Evolutionary conservation across 2,113 vertebrate genomes (phyloP), one percentile per base, ranked within the genome.

Genomic region (Arothron firmamentum): DNA sequence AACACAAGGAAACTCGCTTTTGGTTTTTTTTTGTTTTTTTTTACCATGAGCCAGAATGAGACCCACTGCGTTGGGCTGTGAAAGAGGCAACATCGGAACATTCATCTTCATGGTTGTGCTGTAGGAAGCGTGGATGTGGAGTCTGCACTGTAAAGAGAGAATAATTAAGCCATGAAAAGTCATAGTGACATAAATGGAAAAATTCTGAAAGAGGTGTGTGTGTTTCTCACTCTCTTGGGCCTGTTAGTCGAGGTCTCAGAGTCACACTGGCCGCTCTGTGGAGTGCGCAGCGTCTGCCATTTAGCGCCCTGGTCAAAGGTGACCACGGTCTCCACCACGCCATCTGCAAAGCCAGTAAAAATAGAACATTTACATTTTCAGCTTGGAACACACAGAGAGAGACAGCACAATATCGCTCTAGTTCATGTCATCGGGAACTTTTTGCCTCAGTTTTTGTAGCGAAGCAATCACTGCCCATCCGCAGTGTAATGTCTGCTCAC

Each of bases 1-100:
- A 8, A 47, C 45, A 47, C 45, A 16, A 2, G 19, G 19, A 0
- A 8, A 17, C 8, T 12, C n/a, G 34, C 59, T 11, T n/a, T 34
- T 56, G 46, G 19, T 11, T 62, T n/a, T n/a, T n/a, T 41, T 59
- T 18, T 54, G 19, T 42, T n/a, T 54, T 15, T 25, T 54, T 56
- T 56, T 92, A 98, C 95, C 95, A 1, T 98, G 96, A 55, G 95
- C 94, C 41, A 98, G 89, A 82, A 98, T 85, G 28, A 98, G 94
- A 73, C 95, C 96, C 4, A 95, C 90, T 1, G 94, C 95, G 55
- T 90, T 98, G 59, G 95, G 90, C 80, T 97, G 94, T 0, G 92
- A 92, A 38, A 97, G 90, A 0, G 95, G 95, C 13, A 92, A 86
- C 92, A 94, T 90, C 11, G 95, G 96, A 2, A 98, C 93, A 0